phyloP scores from a whole-genome alignment of 2,888 invertebrate genomes.

The Drosophila formosana region DNA sequence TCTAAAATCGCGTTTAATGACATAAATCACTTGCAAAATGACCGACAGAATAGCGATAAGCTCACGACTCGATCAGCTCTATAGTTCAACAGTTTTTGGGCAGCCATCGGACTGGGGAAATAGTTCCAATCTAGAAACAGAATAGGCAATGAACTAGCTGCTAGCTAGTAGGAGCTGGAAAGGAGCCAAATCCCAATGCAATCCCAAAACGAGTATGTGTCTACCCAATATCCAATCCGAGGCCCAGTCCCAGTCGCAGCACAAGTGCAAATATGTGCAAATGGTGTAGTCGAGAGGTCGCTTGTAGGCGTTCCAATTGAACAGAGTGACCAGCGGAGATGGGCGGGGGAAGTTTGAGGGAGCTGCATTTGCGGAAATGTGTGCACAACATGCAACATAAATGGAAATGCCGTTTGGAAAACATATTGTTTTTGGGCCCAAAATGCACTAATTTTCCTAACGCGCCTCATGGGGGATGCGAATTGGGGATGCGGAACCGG shows the following conservation, averaged over 20 bases:
- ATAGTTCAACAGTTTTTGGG: conserved; percentile 22
- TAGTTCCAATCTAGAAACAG: conserved; percentile 70
- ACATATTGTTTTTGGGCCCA: conserved; percentile 80
- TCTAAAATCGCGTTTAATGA: conserved; percentile 1
- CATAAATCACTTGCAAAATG: conserved; percentile 50
- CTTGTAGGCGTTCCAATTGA: conserved; percentile 27
- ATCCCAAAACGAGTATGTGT: conserved; percentile 44
- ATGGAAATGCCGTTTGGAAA: conserved; percentile 78
- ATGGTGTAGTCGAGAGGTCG: conserved; percentile 46
- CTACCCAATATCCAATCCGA: conserved; percentile 34
- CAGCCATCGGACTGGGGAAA: conserved; percentile 32
- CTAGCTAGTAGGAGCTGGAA: background rate
- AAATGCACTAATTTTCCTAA: conserved; percentile 79
- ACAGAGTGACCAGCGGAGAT: background rate
- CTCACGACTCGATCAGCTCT: conserved; percentile 44
- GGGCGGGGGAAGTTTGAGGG: background rate
- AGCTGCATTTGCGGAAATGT: conserved; percentile 78
- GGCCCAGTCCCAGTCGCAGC: conserved; percentile 20
- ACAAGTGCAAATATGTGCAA: conserved; percentile 63
- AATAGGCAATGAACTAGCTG: conserved; percentile 45
- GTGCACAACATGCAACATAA: conserved; percentile 81
- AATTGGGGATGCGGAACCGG: background rate
- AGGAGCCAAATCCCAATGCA: conserved; percentile 43
- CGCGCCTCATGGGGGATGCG: conserved; percentile 66
- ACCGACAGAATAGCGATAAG: conserved; percentile 35